Base-by-base conservation (phyloP, 2,888 invertebrate genomes). In the Caradrina clavipalpis region DNA sequence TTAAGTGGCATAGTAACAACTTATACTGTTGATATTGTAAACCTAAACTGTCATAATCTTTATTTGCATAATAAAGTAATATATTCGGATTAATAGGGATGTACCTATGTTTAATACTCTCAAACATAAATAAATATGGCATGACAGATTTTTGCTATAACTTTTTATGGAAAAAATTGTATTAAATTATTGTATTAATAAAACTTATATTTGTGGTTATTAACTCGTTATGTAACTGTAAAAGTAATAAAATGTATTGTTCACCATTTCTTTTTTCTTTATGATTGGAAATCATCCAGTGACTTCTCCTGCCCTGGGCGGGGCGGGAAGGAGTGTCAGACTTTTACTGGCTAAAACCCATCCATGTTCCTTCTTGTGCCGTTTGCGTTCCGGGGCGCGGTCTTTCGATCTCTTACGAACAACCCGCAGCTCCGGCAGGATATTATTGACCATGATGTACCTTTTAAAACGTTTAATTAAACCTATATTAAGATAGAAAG, bases 61-160 rank as follows among this genome's bases (percentile, higher is more conserved):
- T 74, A 83, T 83, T 83, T 78, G 63, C 82, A 80, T 83, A 78
- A 64, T 83, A 82, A 56, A 57, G 69, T 67, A 64, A 77, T 83
- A 78, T 64, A 58, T 83, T 80, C 63, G 72, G 71, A 83, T 83
- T 83, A 78, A 82, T 82, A 78, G 75, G 69, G 58, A 74, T 77
- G 57, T 72, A 64, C 67, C 56, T 78, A 81, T 81, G 80, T 69
- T 73, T 57, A 65, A 69, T 62, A 63, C 61, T 76, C 75, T 73
- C 82, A 83, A 83, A 83, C 62, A 81, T n/a, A 11, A 22, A 80
- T 83, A 80, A 76, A 82, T 83, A 78, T 71, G 67, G 62, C 66
- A 70, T 69, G 51, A 69, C 35, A 42, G 57, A 69, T 66, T 70
- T 79, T 54, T 26, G 65, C 17, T 60, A 53, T 22, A 61, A 53